Evolutionary conservation across 1,140 invertebrate species (phyloP).

Genomic region (Trissolcus basalis): DNA sequence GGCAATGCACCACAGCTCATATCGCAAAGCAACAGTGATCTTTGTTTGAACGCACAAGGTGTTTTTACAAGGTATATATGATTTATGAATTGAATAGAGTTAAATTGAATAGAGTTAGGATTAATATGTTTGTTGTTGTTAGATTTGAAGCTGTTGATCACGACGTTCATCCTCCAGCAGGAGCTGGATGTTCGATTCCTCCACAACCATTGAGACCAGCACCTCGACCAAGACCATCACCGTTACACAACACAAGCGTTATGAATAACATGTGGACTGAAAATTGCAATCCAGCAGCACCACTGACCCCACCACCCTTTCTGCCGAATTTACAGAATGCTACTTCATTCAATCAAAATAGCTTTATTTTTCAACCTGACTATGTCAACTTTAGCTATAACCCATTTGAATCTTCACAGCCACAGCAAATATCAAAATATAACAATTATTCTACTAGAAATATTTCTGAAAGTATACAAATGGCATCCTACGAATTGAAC

Average conservation of each 20-base stretch:
- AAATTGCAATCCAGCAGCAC: slow-evolving; percentile 55
- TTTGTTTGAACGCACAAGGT: slow-evolving; percentile 71
- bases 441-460: slow-evolving; percentile 35
- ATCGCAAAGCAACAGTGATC: slow-evolving; percentile 72
- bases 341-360: slow-evolving; percentile 49
- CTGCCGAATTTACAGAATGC: slow-evolving; percentile 45
- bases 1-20: slow-evolving; percentile 69
- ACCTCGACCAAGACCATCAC: slow-evolving; percentile 69
- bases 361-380: slow-evolving; percentile 64
- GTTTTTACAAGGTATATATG: slow-evolving; percentile 70
- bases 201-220: slow-evolving; percentile 78
- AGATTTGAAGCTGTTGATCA: slow-evolving; percentile 74
- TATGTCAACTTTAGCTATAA: slow-evolving; percentile 51
- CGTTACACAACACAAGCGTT: slow-evolving; percentile 63
- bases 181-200: slow-evolving; percentile 68
- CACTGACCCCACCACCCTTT: slow-evolving; percentile 67
- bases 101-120: no score
- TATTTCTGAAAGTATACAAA: slow-evolving; percentile 63
- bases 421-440: slow-evolving; percentile 16
- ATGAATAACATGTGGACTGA: slow-evolving; percentile 67
- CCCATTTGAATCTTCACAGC: slow-evolving; percentile 24
- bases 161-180: slow-evolving; percentile 69
- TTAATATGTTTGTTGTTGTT: no score
- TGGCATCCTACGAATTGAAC: slow-evolving; percentile 58
- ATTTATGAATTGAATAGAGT: slow-evolving; percentile 4